Base-by-base conservation (phyloP, 2,888 invertebrate genomes). In the Dendrolimus pini region DNA sequence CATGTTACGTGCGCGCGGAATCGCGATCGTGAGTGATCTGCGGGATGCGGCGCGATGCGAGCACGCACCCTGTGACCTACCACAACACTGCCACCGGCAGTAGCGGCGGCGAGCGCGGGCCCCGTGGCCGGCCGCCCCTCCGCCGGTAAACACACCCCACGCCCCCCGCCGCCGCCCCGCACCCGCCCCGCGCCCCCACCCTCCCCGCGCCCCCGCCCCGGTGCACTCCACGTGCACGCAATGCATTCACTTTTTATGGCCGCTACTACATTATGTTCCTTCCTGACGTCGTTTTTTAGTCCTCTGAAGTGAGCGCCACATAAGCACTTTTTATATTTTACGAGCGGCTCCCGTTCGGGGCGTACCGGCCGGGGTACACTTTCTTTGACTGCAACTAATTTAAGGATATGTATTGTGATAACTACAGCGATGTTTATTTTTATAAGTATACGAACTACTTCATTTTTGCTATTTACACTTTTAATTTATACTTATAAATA, bases 81-180 rank as follows among this genome's bases (percentile, higher is more conserved):
- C 92, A 93, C 93, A 93, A 93, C 91, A 93, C 93, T 88, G 87
- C 80, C 84, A 75, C 73, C 77, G 77, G 79, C 76, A 69, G 72
- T 47, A 75, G 73, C 77, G 77, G 79, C 76, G 70, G 72, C 68
- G 70, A 67, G 67, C 70, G 71, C 70, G 68, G 68, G 62, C 74
- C 69, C 61, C 62, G 61, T 63, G 71, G 67, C 78, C 77, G 80
- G 80, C 82, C 80, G 80, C 85, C 84, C 85, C 86, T 82, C 79
- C 78, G 73, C 81, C 83, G 65, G 80, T 85, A 85, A 86, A 89
- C 88, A 86, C 86, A 82, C 85, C 86, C 86, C 81, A 78, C 77
- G 82, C 83, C 81, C 83, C 80, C 69, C 67, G 67, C 64, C 62
- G 59, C 63, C 59, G 60, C 61, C 59, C 70, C 62, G 62, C 68